These are phyloP conservation scores for Euspilapteryx auroguttella DNA, from an alignment of 2,888 invertebrate genomes.

Conservation along the genomic window DNA sequence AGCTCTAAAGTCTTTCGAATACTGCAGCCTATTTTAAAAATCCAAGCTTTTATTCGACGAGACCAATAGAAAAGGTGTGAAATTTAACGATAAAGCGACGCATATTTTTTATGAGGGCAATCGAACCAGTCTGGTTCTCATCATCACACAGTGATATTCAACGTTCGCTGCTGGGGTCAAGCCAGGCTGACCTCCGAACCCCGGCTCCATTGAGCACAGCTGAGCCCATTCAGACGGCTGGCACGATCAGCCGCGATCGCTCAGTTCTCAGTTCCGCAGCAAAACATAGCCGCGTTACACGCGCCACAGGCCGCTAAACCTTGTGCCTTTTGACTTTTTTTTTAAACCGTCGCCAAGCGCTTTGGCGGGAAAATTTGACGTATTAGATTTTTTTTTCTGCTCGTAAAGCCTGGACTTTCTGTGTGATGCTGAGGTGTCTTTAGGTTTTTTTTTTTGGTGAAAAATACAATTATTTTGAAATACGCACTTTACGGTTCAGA, in stretches of 20 bases:
- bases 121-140: too few species aligned
- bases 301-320: conserved; percentile 30
- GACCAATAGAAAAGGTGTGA: too few species aligned
- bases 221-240: conserved; percentile 8
- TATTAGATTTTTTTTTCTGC: conserved; percentile 6
- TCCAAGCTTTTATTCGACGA: too few species aligned
- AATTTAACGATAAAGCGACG: too few species aligned
- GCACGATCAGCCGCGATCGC: conserved; percentile 32
- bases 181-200: conserved; percentile 52
- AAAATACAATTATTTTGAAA: conserved; percentile 23
- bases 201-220: conserved; percentile 52
- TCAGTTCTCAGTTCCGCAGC: conserved; percentile 28
- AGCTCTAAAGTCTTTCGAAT: too few species aligned
- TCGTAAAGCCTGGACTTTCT: conserved; percentile 4
- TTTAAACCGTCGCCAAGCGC: conserved; percentile 28
- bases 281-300: conserved; percentile 53
- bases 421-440: neutral
- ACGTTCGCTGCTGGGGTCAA: too few species aligned
- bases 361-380: conserved; percentile 20
- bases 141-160: too few species aligned
- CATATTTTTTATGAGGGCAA: too few species aligned
- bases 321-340: conserved; percentile 22
- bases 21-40: too few species aligned
- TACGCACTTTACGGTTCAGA: too few species aligned
- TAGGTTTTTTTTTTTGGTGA: neutral